Conservation (phyloP, 2,113 vertebrate genomes). For the Clinocottus analis region DNA sequence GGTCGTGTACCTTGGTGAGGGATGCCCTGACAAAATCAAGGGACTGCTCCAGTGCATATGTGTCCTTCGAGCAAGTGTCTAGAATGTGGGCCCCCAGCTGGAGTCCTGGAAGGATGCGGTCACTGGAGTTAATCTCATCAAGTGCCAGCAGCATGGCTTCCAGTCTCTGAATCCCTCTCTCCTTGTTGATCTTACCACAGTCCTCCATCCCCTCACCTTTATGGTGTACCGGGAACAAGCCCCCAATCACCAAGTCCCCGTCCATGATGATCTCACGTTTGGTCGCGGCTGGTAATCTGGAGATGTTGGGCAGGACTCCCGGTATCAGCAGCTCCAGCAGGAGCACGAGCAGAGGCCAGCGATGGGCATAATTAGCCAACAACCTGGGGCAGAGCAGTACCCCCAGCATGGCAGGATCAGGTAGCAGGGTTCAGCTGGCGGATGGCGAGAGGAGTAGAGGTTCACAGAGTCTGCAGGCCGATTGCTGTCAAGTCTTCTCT, state of each 20-base stretch:
- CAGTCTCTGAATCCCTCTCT: constrained; percentile 96
- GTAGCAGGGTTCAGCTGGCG: constrained; percentile 22
- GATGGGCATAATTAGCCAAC: constrained; percentile 47
- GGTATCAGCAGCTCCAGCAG: constrained; percentile 72
- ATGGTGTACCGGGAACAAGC: constrained; percentile 95
- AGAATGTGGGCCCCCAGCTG: constrained; percentile 94
- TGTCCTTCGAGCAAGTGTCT: constrained; percentile 98
- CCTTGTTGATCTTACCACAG: constrained; percentile 94
- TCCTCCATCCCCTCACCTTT: constrained; percentile 92
- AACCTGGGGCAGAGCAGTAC: constrained; percentile 39
- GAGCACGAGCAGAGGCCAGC: constrained; percentile 69
- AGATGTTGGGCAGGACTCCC: constrained; percentile 74
- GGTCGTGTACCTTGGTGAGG: constrained; percentile 92
- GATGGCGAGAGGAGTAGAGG: constrained; percentile 36
- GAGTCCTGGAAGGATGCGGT: constrained; percentile 90
- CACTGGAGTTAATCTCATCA: constrained; percentile 94
- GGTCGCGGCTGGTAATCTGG: constrained; percentile 75
- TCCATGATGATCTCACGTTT: constrained; percentile 93
- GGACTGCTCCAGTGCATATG: constrained; percentile 96
- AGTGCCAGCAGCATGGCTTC: constrained; percentile 98
- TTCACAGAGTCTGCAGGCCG: constrained; percentile 57
- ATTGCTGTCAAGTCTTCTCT: constrained; percentile 55
- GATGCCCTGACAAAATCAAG: constrained; percentile 96
- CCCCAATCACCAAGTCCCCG: constrained; percentile 95
- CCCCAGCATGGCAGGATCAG: constrained; percentile 66